phyloP scores from a whole-genome alignment of 2,797 vertebrate genomes.

The Myiotriccus ornatus region DNA sequence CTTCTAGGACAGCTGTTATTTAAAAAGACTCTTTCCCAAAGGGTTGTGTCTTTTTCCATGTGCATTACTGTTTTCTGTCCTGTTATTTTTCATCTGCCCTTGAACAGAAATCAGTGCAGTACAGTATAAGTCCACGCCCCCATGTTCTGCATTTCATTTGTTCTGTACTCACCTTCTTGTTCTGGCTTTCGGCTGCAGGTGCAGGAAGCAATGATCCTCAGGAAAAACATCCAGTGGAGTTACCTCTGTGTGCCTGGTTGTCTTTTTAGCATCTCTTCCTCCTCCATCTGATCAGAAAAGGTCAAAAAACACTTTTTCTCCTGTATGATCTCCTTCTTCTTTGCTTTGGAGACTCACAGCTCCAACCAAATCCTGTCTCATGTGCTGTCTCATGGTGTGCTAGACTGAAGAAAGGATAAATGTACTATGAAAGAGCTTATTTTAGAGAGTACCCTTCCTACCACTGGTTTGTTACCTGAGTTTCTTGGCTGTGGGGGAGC shows the following conservation, averaged over 20 bases:
- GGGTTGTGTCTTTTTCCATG: background rate
- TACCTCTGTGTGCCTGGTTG: background rate
- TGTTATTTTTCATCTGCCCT: background rate
- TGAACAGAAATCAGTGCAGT: background rate
- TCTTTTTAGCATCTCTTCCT: background rate
- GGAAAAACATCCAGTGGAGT: background rate
- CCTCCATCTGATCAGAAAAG: background rate
- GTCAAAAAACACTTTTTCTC: background rate
- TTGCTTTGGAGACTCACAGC: background rate
- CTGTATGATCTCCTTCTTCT: background rate
- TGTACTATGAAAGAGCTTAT: background rate
- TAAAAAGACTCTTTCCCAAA: background rate
- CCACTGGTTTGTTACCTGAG: background rate
- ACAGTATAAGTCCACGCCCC: background rate
- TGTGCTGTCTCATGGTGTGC: rapidly evolving
- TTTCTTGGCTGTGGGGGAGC: background rate
- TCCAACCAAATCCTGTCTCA: background rate
- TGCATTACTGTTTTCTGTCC: background rate
- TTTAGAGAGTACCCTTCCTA: background rate
- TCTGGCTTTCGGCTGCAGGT: background rate
- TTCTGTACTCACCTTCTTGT: background rate
- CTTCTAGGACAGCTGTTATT: background rate
- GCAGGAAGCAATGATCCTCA: background rate
- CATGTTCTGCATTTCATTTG: background rate
- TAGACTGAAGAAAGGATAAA: background rate